These are phyloP conservation scores for Larimichthys crocea DNA, from an alignment of 2,113 vertebrate species.

Conservation along the genomic window DNA sequence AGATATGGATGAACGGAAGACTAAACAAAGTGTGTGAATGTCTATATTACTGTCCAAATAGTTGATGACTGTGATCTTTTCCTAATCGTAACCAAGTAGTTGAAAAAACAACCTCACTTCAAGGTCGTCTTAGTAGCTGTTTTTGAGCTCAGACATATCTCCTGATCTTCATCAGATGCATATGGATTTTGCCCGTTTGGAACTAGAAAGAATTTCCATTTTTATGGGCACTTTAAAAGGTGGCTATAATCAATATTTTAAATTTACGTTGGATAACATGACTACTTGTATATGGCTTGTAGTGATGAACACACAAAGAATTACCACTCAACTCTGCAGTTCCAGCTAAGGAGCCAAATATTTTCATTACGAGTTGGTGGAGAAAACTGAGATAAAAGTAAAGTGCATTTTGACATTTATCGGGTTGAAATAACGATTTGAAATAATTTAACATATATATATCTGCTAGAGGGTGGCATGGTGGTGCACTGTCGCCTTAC, in stretches of 20 bases:
- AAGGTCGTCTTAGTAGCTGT: too few species aligned
- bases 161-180: conserved; percentile 4
- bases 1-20: not conserved
- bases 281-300: not conserved
- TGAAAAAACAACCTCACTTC: not conserved
- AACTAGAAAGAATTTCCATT: not conserved
- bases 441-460: too few species aligned
- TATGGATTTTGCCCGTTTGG: not conserved
- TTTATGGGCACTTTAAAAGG: not conserved
- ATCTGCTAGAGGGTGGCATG: too few species aligned
- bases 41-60: too few species aligned
- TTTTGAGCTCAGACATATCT: not conserved
- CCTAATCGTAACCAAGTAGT: not conserved
- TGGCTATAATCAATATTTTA: not conserved
- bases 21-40: not conserved
- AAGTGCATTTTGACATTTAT: not conserved
- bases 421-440: too few species aligned
- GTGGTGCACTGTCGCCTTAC: too few species aligned
- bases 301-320: not conserved
- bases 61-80: not conserved
- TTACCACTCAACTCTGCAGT: not conserved
- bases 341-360: not conserved
- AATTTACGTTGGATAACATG: not conserved
- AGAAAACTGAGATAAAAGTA: too few species aligned
- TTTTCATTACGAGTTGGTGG: not conserved